Evolutionary conservation across 2,113 vertebrate species (phyloP), one percentile per base, ranked within the genome.

Genomic region (Lipophrys pholis): DNA sequence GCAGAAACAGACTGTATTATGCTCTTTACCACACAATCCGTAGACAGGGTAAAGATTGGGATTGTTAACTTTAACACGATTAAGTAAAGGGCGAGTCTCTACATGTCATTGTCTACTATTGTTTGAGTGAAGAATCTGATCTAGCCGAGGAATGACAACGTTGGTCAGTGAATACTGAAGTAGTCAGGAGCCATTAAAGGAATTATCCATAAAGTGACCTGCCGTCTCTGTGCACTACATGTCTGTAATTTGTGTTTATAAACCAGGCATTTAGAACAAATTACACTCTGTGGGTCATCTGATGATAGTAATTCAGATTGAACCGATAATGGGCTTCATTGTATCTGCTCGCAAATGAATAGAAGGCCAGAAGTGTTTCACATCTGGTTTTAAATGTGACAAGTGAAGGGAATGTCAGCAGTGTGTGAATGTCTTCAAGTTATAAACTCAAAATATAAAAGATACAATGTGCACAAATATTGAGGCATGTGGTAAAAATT

Each of bases 241-340:
- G 35, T 8, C 0, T 69, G 49, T 16, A 14, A 50, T 69, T 76
- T 1, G 7, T 53, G 2, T 67, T 52, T 63, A 30, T 36, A 55
- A 71, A 59, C 49, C 6, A 11, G 7, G 5, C n/a, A 72, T 72
- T 77, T 6, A 38, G 39, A 50, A 16, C 15, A 58, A 60, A 73
- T 65, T 52, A 53, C 15, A 49, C 40, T 7, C 59, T 38, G 51
- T 56, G 3, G 42, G 49, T 46, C 38, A 54, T 56, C 51, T 64
- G 55, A 79, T 57, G 4, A 62, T 9, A 78, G 62, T 38, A 10
- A 70, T 68, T 50, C 3, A 57, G 38, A 21, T 5, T 17, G 5
- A 72, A 62, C 38, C 71, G 73, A 82, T 73, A 30, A 73, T 5
- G 21, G 60, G 64, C 69, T 82, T 63, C 36, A 67, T 50, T 45